Percentiles rank a stretch among this genome's conserved stretches.
Evolutionary conservation across 2,888 invertebrate genomes (phyloP).

Genomic region (Pyrrhia umbra): DNA sequence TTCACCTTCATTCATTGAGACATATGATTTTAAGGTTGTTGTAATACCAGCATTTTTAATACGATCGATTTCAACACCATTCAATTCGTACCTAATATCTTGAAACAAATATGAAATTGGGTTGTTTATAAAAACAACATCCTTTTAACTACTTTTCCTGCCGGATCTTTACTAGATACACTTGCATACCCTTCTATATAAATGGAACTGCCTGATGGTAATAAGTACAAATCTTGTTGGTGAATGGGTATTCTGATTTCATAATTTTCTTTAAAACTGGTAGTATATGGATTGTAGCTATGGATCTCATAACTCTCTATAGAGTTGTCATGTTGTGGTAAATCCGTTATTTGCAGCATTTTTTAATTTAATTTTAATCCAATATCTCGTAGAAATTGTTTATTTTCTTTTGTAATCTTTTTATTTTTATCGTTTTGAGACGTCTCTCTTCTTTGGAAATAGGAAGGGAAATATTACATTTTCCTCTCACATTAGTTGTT

Average conservation of each 20-base stretch:
- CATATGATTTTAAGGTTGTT: neutral
- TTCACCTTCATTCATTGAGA: slow-evolving; percentile 3
- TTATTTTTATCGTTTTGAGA: slow-evolving; percentile 5
- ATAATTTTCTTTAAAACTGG: neutral
- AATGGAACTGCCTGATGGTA: neutral
- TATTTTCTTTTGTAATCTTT: slow-evolving; percentile 6
- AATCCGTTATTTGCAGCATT: slow-evolving; percentile 4
- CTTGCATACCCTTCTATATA: neutral
- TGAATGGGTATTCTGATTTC: slow-evolving; percentile 5
- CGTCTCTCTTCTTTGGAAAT: neutral
- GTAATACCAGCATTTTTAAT: slow-evolving; percentile 5
- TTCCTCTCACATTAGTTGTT: no score
- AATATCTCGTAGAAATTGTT: slow-evolving; percentile 4
- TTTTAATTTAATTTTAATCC: slow-evolving; percentile 6
- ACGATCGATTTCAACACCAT: slow-evolving; percentile 5
- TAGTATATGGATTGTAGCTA: neutral
- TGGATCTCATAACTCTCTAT: neutral
- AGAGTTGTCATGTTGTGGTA: slow-evolving; percentile 5
- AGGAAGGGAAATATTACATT: no score
- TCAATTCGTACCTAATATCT: slow-evolving; percentile 7
- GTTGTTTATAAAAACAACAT: neutral
- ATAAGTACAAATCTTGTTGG: slow-evolving; percentile 2
- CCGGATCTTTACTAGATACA: neutral
- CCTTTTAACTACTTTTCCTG: neutral
- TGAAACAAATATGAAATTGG: slow-evolving; percentile 1